Evolutionary conservation across 2,797 vertebrate species (phyloP), one percentile per base, ranked within the genome.

Genomic region (Lacerta bilineata): DNA sequence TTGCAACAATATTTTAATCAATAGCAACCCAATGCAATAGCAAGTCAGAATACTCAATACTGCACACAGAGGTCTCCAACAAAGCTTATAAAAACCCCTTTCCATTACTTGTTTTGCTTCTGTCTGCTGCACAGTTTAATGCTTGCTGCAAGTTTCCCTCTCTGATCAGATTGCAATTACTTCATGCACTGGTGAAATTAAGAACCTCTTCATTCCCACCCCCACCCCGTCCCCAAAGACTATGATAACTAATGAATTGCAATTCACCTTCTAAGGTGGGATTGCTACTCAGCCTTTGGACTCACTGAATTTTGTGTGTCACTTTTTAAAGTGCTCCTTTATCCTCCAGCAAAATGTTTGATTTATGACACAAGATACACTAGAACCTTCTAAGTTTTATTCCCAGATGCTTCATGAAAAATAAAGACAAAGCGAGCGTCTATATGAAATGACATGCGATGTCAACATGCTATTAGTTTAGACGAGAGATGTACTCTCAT

Each of bases 301-400:
- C 46, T 86, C 84, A 90, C 39, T 90, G 84, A 87, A 89, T 86
- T 76, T 18, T 86, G 8, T 50, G 2, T 71, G 1, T 75, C 5
- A 59, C 46, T 86, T 33, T 87, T 93, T 88, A 50, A 90, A 93
- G 75, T 83, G 59, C 5, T 25, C 59, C 9, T 50, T 89, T 93
- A 90, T 92, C 90, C 83, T 92, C 88, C 79, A 93, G 88, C 66
- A 88, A 92, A 95, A 94, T 36, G 4, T 91, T 93, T 93, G 91
- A 95, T 93, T 95, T 94, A 95, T 94, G 93, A 91, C 80, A 90
- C 59, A 13, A 83, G 89, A 90, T 87, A 92, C 72, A 78, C 59
- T 82, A 27, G 25, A 93, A 93, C 46, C 87, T 93, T 75, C 86
- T 81, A 91, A 88, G 78, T 91, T 93, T 93, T 93, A 92, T 93